Evolutionary conservation across 2,888 invertebrate genomes (phyloP), one percentile per base, ranked within the genome.

Genomic region (Sphinx pinastri): DNA sequence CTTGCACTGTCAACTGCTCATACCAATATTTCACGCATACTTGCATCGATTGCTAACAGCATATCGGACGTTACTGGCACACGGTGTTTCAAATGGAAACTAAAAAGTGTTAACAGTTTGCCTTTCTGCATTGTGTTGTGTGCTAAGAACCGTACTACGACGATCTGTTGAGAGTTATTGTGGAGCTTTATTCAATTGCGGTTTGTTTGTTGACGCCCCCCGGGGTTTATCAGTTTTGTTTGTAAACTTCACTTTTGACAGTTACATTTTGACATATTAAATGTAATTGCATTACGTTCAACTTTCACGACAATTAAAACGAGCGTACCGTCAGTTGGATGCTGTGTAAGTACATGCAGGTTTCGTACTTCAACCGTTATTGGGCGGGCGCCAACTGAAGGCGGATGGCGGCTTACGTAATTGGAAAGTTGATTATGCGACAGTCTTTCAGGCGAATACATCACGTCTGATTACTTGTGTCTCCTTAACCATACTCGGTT

Each of bases 1-100:
- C 84, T 88, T 86, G 88, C 82, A 84, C 88, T 87, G 91, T 87
- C 87, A 86, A 87, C 90, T 84, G 78, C 81, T 82, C 82, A 82
- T 81, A 77, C 81, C 74, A 82, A 85, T 79, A 81, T 75, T 79
- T 78, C 79, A 81, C 77, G 79, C 81, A 79, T 77, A 80, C 80
- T 82, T 78, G 75, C 76, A 72, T 70, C 73, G 54, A 78, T 77
- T 68, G 70, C 13, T 60, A 52, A 66, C 70, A 52, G 31, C 51
- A 69, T 69, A 74, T 72, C 71, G 69, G 59, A 72, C 71, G 57
- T 54, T 45, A 54, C 54, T 47, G 58, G 45, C 31, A 63, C 68
- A 58, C 71, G 68, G 75, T 71, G 73, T 78, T 76, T 72, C 71
- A 69, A 74, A 76, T 74, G 69, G 73, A 75, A 76, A 74, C 70